A percentile compares a stretch with the other conserved stretches of the same genome.
These are phyloP conservation scores for Heliconius hewitsoni DNA, from an alignment of 1,140 invertebrate genomes.

Conservation along the genomic window DNA sequence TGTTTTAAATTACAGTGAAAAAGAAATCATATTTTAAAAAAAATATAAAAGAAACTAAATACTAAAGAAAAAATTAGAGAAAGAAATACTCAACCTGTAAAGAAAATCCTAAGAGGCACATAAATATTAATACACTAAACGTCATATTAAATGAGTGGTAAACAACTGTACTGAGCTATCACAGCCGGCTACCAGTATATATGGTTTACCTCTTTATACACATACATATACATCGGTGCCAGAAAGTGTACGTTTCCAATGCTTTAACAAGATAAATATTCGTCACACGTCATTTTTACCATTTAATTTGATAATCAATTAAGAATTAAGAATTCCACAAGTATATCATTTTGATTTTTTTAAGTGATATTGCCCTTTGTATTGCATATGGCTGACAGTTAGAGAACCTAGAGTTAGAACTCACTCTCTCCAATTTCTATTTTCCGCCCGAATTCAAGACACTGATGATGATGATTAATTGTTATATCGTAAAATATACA, in stretches of 20 bases:
- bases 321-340: neutral
- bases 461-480: too few relatives aligned
- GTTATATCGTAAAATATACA: too few relatives aligned
- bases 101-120: conserved; percentile 24
- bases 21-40: too few relatives aligned
- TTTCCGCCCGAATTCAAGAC: neutral
- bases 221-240: neutral
- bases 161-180: conserved; percentile 19
- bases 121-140: conserved; percentile 15
- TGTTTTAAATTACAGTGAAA: too few relatives aligned
- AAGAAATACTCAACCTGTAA: conserved; percentile 14
- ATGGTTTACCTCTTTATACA: neutral
- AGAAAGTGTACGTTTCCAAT: conserved; percentile 18
- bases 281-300: neutral
- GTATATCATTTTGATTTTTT: neutral
- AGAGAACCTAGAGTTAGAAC: neutral
- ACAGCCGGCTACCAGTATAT: conserved; percentile 4
- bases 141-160: conserved; percentile 9
- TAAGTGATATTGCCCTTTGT: neutral
- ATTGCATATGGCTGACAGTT: too few relatives aligned
- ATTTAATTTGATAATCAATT: neutral
- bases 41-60: too few relatives aligned
- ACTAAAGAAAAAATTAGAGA: neutral
- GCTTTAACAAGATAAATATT: neutral
- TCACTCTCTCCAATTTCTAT: neutral